These are phyloP conservation scores for Nerophis lumbriciformis DNA, from an alignment of 2,113 vertebrate species.

Conservation along the genomic window DNA sequence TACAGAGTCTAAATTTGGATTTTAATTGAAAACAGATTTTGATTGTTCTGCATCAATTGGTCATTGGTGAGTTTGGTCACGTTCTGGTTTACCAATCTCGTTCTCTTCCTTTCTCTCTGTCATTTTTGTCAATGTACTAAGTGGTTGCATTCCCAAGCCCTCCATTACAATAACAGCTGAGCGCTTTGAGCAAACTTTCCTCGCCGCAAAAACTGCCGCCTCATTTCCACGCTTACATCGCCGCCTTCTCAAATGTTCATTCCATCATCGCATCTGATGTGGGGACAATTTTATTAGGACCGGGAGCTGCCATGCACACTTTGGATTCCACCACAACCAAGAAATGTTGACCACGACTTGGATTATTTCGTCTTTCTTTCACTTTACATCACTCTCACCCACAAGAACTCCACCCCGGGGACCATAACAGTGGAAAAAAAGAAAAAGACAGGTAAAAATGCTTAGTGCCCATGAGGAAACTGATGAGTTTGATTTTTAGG, in stretches of 20 bases:
- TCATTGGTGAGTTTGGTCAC: slow-evolving; percentile 61
- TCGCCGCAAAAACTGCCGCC: slow-evolving; percentile 49
- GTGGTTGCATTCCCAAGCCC: slow-evolving; percentile 58
- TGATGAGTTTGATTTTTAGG: too few species aligned
- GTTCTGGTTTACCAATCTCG: slow-evolving; percentile 55
- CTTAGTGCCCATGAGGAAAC: slow-evolving; percentile 25
- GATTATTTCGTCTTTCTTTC: slow-evolving; percentile 12
- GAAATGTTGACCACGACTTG: slow-evolving; percentile 10
- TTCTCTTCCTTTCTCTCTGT: slow-evolving; percentile 18
- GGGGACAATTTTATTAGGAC: slow-evolving; percentile 38
- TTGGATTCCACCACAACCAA: slow-evolving; percentile 40
- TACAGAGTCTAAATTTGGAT: slow-evolving; percentile 31
- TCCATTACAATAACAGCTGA: slow-evolving; percentile 70
- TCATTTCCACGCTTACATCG: slow-evolving; percentile 8
- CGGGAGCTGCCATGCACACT: slow-evolving; percentile 29
- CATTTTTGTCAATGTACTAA: slow-evolving; percentile 38
- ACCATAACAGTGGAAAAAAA: slow-evolving; percentile 23
- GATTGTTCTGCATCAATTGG: slow-evolving; percentile 59
- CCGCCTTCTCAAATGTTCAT: slow-evolving; percentile 27
- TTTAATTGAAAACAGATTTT: slow-evolving; percentile 61
- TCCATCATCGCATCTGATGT: slow-evolving; percentile 55
- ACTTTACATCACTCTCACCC: slow-evolving; percentile 19
- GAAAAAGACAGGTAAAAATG: slow-evolving; percentile 12
- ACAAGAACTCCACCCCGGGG: slow-evolving; percentile 37
- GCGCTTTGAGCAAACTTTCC: slow-evolving; percentile 69